These are phyloP conservation scores for Synchiropus splendidus DNA, from an alignment of 2,113 vertebrate species.

Conservation along the genomic window DNA sequence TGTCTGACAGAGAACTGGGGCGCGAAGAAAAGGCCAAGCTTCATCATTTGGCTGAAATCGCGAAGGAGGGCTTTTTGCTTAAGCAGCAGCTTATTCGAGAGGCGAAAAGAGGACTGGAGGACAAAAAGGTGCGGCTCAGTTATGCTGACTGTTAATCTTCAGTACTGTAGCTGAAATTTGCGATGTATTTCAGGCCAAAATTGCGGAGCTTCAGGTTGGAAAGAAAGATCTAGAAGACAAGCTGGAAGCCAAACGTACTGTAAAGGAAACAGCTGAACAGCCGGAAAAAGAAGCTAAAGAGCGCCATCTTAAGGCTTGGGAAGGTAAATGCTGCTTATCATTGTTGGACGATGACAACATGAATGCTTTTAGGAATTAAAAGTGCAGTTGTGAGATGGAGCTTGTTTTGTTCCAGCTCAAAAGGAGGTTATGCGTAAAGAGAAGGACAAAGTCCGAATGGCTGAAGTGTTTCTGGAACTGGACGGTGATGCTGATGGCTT, in stretches of 20 bases:
- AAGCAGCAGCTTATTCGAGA: conserved; percentile 82
- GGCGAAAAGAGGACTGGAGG: conserved; percentile 73
- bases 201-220: conserved; percentile 64
- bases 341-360: no score
- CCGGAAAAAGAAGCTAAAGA: conserved; percentile 84
- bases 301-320: conserved; percentile 77
- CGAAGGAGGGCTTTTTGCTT: conserved; percentile 77
- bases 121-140: conserved; percentile 72
- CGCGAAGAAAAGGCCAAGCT: conserved; percentile 75
- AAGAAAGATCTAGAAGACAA: conserved; percentile 71
- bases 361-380: not conserved
- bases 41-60: conserved; percentile 76
- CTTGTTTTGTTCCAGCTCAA: conserved; percentile 65
- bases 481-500: conserved; percentile 74
- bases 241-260: conserved; percentile 66
- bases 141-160: no score
- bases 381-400: not conserved
- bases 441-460: conserved; percentile 67
- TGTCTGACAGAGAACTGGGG: conserved; percentile 72
- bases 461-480: conserved; percentile 73
- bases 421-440: conserved; percentile 60
- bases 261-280: conserved; percentile 77
- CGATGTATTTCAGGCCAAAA: conserved; percentile 57
- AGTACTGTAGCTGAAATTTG: no score
- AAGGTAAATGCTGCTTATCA: conserved; percentile 75